phyloP scores from a whole-genome alignment of 2,888 invertebrate species.

The Gandaritis pyraliata region DNA sequence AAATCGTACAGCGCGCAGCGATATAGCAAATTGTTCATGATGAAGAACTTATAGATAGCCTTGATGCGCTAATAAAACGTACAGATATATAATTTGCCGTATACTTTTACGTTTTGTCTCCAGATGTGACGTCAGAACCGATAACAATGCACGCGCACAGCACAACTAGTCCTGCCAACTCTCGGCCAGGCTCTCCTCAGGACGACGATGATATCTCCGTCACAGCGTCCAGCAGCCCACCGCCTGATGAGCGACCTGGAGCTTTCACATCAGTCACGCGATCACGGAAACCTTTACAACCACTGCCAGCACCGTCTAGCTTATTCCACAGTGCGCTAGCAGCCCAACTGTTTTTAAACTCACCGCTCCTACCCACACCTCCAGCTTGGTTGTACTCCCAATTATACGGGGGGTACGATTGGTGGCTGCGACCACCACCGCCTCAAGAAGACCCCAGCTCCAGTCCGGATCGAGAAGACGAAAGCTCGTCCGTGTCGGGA shows the following conservation, averaged over 20 bases:
- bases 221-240: slow-evolving; percentile 83
- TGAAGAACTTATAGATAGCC: too few species aligned
- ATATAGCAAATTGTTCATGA: too few species aligned
- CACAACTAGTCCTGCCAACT: slow-evolving; percentile 88
- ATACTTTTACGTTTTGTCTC: slow-evolving; percentile 27
- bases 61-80: too few species aligned
- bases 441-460: slow-evolving; percentile 75
- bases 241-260: slow-evolving; percentile 82
- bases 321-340: slow-evolving; percentile 82
- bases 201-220: slow-evolving; percentile 87
- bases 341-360: slow-evolving; percentile 89
- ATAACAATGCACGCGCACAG: slow-evolving; percentile 86
- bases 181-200: slow-evolving; percentile 83
- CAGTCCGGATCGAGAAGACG: slow-evolving; percentile 77
- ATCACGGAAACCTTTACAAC: slow-evolving; percentile 74
- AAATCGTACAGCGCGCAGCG: too few species aligned
- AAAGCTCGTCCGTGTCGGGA: slow-evolving; percentile 67
- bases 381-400: slow-evolving; percentile 92
- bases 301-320: slow-evolving; percentile 76
- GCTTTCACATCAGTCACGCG: slow-evolving; percentile 82
- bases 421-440: slow-evolving; percentile 85
- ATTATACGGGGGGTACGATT: slow-evolving; percentile 88
- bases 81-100: background rate
- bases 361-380: slow-evolving; percentile 89
- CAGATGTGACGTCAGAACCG: slow-evolving; percentile 74